Conservation (phyloP, 2,797 vertebrate species). For the Echeneis naucrates region DNA sequence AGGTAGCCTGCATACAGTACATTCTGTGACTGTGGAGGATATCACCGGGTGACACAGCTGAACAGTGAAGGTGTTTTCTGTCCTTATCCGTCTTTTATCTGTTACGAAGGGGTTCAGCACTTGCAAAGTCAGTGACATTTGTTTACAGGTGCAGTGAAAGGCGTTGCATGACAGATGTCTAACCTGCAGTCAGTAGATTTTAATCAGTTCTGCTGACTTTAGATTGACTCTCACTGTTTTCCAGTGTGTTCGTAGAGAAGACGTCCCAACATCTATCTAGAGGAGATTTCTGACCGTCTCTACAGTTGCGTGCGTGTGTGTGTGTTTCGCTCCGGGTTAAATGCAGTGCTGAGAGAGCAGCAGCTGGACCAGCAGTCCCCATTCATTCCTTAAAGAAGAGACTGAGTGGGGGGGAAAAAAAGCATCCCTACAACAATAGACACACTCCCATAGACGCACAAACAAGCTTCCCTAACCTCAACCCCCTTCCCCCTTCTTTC, state of each 20-base stretch:
- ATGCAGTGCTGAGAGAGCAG: conserved; percentile 50
- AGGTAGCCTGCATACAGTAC: conserved; percentile 62
- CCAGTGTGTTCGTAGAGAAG: conserved; percentile 45
- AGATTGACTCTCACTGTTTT: conserved; percentile 17
- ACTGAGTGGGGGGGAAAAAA: not conserved
- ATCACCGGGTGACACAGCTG: conserved; percentile 45
- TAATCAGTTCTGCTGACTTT: conserved; percentile 14
- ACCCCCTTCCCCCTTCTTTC: conserved; percentile 48
- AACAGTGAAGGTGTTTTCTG: conserved; percentile 27
- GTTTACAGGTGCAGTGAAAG: not conserved
- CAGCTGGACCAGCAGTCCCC: conserved; percentile 65
- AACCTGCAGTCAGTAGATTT: conserved; percentile 3
- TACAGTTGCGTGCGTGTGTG: conserved; percentile 12
- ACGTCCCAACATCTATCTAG: conserved; percentile 12
- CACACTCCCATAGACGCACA: conserved; percentile 69
- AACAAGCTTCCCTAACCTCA: conserved; percentile 66
- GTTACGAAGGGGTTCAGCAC: not conserved
- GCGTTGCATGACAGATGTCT: not conserved
- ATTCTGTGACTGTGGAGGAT: conserved; percentile 59
- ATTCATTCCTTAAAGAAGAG: conserved; percentile 55
- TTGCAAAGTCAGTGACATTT: not conserved
- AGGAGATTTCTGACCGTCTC: conserved; percentile 45
- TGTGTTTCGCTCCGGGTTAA: conserved; percentile 24
- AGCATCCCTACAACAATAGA: conserved; percentile 76
- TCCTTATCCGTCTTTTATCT: conserved; percentile 18